Evolutionary conservation across 2,888 invertebrate genomes (phyloP).

Genomic region (Odiellus spinosus): DNA sequence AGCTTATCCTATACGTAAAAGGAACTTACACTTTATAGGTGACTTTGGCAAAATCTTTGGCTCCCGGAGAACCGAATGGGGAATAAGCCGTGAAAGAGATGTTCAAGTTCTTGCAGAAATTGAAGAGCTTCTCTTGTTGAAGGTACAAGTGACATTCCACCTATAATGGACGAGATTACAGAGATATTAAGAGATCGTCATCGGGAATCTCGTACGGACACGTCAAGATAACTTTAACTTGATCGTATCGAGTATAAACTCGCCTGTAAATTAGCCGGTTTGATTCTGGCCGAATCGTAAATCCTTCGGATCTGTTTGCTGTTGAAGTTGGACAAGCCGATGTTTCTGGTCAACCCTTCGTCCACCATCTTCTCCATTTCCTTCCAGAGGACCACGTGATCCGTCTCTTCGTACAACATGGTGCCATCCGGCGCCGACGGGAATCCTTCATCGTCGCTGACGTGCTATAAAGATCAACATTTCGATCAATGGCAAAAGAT

Average conservation of each 20-base stretch:
- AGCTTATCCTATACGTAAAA: too few relatives aligned
- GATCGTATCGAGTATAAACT: too few relatives aligned
- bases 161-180: too few relatives aligned
- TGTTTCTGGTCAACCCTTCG: constrained; percentile 51
- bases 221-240: too few relatives aligned
- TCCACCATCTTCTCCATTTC: constrained; percentile 50
- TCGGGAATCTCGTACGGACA: too few relatives aligned
- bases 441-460: background rate
- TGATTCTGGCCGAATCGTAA: constrained; percentile 41
- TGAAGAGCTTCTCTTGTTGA: constrained; percentile 25
- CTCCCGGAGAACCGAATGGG: constrained; percentile 30
- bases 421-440: background rate
- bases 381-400: constrained; percentile 29
- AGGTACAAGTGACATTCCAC: constrained; percentile 29
- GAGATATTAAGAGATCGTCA: too few relatives aligned
- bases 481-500: too few relatives aligned
- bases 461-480: background rate
- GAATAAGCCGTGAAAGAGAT: constrained; percentile 28
- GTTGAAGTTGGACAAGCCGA: constrained; percentile 75
- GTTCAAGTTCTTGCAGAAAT: constrained; percentile 24
- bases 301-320: constrained; percentile 51
- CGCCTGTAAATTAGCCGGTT: constrained; percentile 45
- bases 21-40: too few relatives aligned
- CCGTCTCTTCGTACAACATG: too few relatives aligned
- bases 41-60: constrained; percentile 15